Conservation (phyloP, 2,888 invertebrate genomes). For the Alloplasta piceator region DNA sequence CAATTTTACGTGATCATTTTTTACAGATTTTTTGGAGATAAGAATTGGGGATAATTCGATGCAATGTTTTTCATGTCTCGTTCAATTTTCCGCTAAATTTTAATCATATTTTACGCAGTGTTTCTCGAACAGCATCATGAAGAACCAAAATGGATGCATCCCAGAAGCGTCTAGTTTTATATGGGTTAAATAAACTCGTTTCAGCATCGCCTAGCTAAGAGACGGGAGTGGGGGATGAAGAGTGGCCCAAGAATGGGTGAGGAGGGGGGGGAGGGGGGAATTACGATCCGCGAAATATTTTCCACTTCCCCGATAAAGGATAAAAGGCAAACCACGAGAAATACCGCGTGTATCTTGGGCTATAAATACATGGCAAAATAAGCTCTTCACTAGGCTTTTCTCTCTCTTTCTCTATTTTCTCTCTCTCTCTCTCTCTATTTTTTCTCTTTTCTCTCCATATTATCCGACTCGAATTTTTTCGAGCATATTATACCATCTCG, state of each 20-base stretch:
- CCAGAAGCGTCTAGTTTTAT: background rate
- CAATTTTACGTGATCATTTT: too few species aligned
- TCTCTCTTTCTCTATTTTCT: background rate
- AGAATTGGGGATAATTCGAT: too few species aligned
- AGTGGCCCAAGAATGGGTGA: background rate
- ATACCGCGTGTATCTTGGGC: slow-evolving; percentile 22
- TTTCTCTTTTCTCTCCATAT: background rate
- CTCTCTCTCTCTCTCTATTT: background rate
- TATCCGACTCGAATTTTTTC: slow-evolving; percentile 10
- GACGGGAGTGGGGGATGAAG: background rate
- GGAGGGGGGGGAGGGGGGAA: slow-evolving; percentile 16
- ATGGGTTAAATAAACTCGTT: slow-evolving; percentile 38
- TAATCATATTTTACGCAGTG: background rate
- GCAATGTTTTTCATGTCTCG: too few species aligned
- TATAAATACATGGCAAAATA: slow-evolving; percentile 32
- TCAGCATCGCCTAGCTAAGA: background rate
- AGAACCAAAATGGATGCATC: slow-evolving; percentile 20
- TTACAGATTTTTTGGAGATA: too few species aligned
- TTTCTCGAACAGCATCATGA: slow-evolving; percentile 12
- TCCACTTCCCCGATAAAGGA: slow-evolving; percentile 53
- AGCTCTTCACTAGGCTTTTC: slow-evolving; percentile 2
- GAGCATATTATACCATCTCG: slow-evolving; percentile 36
- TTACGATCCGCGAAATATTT: slow-evolving; percentile 52
- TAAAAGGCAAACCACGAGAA: slow-evolving; percentile 38
- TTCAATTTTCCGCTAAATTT: background rate